Evolutionary conservation across 2,888 invertebrate species (phyloP).

Genomic region (Hermodice carunculata): DNA sequence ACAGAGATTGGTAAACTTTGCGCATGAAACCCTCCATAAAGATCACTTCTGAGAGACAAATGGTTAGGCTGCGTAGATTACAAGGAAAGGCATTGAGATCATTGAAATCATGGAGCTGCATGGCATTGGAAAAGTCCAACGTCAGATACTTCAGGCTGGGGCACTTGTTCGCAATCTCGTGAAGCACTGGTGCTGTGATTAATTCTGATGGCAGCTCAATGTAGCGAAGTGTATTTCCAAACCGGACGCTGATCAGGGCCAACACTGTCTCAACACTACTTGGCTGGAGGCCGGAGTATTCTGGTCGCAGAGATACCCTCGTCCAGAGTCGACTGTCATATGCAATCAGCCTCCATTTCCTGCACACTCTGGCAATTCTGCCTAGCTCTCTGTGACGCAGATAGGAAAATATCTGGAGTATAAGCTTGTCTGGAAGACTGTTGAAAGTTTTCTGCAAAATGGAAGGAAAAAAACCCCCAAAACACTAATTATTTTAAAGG

Average conservation of each 20-base stretch:
- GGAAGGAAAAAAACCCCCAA: constrained; percentile 2
- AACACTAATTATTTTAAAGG: background rate
- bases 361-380: constrained; percentile 92
- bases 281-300: constrained; percentile 90
- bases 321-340: constrained; percentile 97
- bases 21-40: constrained; percentile 99
- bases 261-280: constrained; percentile 86
- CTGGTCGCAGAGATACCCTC: constrained; percentile 94
- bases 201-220: constrained; percentile 87
- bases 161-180: constrained; percentile 86
- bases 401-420: constrained; percentile 94
- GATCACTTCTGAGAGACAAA: constrained; percentile 98
- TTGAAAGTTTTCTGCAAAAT: constrained; percentile 40
- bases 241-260: constrained; percentile 80
- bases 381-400: constrained; percentile 94
- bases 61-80: constrained; percentile 92
- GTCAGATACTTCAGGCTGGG: constrained; percentile 77
- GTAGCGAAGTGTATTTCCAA: constrained; percentile 61
- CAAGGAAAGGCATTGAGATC: constrained; percentile 99
- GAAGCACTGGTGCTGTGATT: constrained; percentile 95
- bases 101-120: constrained; percentile 93
- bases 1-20: constrained; percentile 99
- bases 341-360: constrained; percentile 95
- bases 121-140: constrained; percentile 96
- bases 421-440: constrained; percentile 91